A percentile compares a stretch with the other conserved stretches of the same genome.
Evolutionary conservation across 2,888 invertebrate genomes (phyloP).

Genomic region (Yponomeuta plumbellus): DNA sequence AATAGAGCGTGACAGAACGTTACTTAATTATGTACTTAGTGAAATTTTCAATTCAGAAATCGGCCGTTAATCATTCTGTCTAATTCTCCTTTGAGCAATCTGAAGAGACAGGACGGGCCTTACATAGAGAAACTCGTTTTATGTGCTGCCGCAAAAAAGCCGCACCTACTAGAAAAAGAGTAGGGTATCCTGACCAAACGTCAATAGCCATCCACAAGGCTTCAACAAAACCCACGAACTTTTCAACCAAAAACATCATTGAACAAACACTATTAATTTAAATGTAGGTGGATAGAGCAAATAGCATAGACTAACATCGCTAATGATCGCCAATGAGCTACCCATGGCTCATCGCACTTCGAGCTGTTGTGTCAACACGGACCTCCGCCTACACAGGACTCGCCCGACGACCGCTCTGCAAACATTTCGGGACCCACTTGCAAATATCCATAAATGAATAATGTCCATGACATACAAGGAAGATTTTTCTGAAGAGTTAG

Average conservation of each 20-base stretch:
- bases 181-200: background rate
- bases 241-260: no score
- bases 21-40: no score
- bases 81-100: no score
- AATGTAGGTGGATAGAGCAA: background rate
- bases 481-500: background rate
- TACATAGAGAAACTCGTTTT: no score
- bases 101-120: no score
- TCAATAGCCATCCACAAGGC: background rate
- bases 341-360: slow-evolving; percentile 17
- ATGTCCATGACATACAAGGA: background rate
- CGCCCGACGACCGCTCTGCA: slow-evolving; percentile 13
- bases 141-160: no score
- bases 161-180: no score
- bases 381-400: slow-evolving; percentile 19
- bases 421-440: slow-evolving; percentile 12
- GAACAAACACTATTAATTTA: background rate
- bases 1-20: no score
- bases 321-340: slow-evolving; percentile 16
- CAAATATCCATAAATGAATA: slow-evolving; percentile 23
- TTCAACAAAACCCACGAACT: background rate
- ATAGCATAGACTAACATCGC: background rate
- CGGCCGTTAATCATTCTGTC: no score
- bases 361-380: slow-evolving; percentile 5
- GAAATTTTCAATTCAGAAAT: no score